Evolutionary conservation across 1,140 invertebrate genomes (phyloP).

Genomic region (Bursaphelenchus mucronatus): DNA sequence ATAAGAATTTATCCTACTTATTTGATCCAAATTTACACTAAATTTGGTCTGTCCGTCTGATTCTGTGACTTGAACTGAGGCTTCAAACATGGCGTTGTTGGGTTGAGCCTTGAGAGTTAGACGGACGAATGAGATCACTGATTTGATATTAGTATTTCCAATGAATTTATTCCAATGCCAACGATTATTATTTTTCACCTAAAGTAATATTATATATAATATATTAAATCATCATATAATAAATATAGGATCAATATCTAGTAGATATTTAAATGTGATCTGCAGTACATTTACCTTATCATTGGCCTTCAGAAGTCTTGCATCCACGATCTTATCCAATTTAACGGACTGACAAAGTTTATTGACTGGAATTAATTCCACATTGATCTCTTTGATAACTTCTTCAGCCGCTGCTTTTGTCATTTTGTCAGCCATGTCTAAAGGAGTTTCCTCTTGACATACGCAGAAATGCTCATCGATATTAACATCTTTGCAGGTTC

Average conservation of each 20-base stretch:
- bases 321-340: constrained; percentile 69
- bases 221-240: too few species aligned
- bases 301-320: constrained; percentile 63
- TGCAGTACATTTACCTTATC: constrained; percentile 48
- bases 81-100: constrained; percentile 27
- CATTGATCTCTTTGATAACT: constrained; percentile 67
- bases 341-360: constrained; percentile 67
- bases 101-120: constrained; percentile 23
- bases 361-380: constrained; percentile 58
- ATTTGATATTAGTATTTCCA: constrained; percentile 14
- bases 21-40: constrained; percentile 63
- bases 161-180: constrained; percentile 70
- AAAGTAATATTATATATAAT: too few species aligned
- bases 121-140: constrained; percentile 21
- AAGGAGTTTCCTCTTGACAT: constrained; percentile 45
- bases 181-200: constrained; percentile 72
- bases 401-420: constrained; percentile 49
- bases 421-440: constrained; percentile 21
- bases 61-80: constrained; percentile 22
- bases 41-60: constrained; percentile 23
- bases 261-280: neutral
- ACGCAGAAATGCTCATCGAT: constrained; percentile 63
- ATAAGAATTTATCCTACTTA: constrained; percentile 27
- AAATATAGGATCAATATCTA: too few species aligned
- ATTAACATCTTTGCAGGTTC: constrained; percentile 60